Evolutionary conservation across 23 tunicate species (phyloP), one percentile per base, ranked within the genome.

Genomic region (Phallusia fumigata): DNA sequence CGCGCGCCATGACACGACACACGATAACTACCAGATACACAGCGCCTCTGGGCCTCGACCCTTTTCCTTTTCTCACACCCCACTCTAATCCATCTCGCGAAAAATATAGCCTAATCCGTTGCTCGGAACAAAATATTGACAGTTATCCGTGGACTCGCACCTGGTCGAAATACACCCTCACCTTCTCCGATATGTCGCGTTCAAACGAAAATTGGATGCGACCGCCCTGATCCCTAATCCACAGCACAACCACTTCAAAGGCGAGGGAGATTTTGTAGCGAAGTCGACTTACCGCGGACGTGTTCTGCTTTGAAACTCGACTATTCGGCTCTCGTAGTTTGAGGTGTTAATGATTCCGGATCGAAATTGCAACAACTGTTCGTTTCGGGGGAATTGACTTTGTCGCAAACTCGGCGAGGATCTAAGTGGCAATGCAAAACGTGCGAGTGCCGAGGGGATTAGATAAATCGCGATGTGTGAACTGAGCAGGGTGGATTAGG

Each of bases 181-280:
- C 26, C 69, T 24, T 58, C 26, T 58, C 69, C 15, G 69, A 58
- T 58, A 6, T 16, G 28, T 21, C 69, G 69, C 28, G 26, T 58
- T 58, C 69, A 58, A 58, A 58, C 69, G 69, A 58, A 58, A 58
- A 58, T 58, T 58, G 69, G 69, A 58, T 13, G 69, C 69, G 69
- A 24, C 69, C 69, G 69, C 69, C 69, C 47, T 22, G 69, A 24
- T 58, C 69, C 69, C 69, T 58, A 58, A 58, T 58, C 69, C 69
- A 21, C 28, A 22, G 69, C 28, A 58, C 28, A 58, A 58, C 69
- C 69, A 58, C 69, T 58, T 58, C 69, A 58, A 58, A 58, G 69
- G 69, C 69, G 28, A 8, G 1, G 69, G 28, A 24, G 69, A 58
- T 58, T 58, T 8, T 58, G 69, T 58, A 58, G 69, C 69, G 13